Conservation (phyloP, 2,797 vertebrate genomes). For the Malacoctenus gilli region DNA sequence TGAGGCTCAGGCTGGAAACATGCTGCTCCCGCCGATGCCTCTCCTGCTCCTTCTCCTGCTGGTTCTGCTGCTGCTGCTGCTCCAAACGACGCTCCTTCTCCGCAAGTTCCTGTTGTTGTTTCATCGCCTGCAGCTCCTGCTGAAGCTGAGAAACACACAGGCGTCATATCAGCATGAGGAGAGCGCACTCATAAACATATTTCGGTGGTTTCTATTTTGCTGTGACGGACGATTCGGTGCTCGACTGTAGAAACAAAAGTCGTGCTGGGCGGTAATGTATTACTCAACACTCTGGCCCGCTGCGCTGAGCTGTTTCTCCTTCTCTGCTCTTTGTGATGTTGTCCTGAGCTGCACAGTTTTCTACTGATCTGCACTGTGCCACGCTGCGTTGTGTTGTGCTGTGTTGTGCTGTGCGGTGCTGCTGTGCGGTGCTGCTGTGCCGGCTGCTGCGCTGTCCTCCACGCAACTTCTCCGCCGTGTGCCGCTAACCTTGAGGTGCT, state of each 20-base stretch:
- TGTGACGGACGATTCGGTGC: constrained; percentile 34
- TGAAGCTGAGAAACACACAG: constrained; percentile 86
- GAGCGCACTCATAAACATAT: constrained; percentile 28
- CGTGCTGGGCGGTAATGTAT: constrained; percentile 45
- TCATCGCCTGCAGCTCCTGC: constrained; percentile 98
- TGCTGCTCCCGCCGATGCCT: constrained; percentile 92
- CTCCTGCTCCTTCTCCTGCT: constrained; percentile 96
- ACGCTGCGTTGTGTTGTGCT: constrained; percentile 45
- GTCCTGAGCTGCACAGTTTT: constrained; percentile 50
- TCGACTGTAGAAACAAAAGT: constrained; percentile 33
- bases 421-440: constrained; percentile 29
- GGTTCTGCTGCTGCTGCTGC: constrained; percentile 92
- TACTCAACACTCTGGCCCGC: constrained; percentile 37
- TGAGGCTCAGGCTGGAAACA: constrained; percentile 86
- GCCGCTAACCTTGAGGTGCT: constrained; percentile 94
- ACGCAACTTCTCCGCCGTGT: constrained; percentile 25
- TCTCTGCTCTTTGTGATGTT: constrained; percentile 42
- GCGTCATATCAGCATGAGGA: constrained; percentile 43
- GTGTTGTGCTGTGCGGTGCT: constrained; percentile 39
- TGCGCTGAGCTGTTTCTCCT: constrained; percentile 52
- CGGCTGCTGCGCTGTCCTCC: constrained; percentile 33
- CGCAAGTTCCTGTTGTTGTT: constrained; percentile 95
- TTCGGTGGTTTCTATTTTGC: constrained; percentile 37
- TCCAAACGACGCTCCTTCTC: constrained; percentile 96
- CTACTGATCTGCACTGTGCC: constrained; percentile 50